Evolutionary conservation across 1,140 invertebrate genomes (phyloP).

Genomic region (Gryon sp.): DNA sequence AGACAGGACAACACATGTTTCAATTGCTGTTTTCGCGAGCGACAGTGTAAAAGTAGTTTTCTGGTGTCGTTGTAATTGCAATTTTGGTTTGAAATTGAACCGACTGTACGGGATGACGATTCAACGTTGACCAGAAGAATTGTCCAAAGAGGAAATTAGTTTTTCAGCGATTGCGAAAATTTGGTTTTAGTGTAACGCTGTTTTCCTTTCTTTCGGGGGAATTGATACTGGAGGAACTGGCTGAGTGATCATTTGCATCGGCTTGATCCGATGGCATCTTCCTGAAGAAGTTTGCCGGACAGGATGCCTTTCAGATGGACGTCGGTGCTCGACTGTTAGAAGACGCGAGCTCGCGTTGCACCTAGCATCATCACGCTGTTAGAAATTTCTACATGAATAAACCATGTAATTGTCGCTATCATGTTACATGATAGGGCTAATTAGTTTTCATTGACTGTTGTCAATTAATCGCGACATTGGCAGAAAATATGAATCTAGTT

Average conservation of each 20-base stretch:
- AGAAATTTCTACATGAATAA: constrained; percentile 51
- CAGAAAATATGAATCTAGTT: too few species aligned
- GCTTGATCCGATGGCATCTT: constrained; percentile 22
- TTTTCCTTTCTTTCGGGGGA: too few species aligned
- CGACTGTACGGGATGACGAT: too few species aligned
- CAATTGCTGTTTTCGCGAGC: not conserved
- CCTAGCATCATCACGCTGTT: constrained; percentile 46
- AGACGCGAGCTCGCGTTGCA: constrained; percentile 40
- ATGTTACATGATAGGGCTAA: too few species aligned
- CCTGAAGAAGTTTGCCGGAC: constrained; percentile 42
- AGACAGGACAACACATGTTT: not conserved
- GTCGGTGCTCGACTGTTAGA: constrained; percentile 36
- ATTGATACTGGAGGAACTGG: too few species aligned
- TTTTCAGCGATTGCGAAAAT: too few species aligned
- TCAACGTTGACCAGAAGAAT: too few species aligned
- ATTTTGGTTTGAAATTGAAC: not conserved
- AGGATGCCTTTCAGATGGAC: constrained; percentile 57
- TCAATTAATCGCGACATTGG: too few species aligned
- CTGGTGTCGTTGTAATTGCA: not conserved
- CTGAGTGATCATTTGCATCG: constrained; percentile 5
- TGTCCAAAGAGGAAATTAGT: too few species aligned
- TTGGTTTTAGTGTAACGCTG: not conserved
- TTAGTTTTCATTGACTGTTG: too few species aligned
- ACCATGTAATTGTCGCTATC: constrained; percentile 31
- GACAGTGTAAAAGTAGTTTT: not conserved